Evolutionary conservation across 2,888 invertebrate species (phyloP).

Genomic region (Bellardia bayeri): DNA sequence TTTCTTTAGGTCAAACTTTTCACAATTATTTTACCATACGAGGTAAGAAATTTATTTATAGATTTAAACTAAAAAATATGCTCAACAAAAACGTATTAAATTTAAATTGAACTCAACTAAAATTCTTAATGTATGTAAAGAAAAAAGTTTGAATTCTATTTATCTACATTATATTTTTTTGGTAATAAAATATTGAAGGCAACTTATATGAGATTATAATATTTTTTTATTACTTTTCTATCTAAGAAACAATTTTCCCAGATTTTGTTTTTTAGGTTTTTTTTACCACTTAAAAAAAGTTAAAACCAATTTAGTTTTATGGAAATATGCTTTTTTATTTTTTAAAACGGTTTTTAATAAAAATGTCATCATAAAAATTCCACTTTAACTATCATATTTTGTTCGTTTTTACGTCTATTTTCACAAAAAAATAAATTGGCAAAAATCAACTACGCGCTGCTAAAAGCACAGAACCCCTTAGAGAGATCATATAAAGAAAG

Average conservation of each 20-base stretch:
- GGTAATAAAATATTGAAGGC: background rate
- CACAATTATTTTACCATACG: too few relatives aligned
- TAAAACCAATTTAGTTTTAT: constrained; percentile 72
- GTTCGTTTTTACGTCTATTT: constrained; percentile 2
- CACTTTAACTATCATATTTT: constrained; percentile 64
- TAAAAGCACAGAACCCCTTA: constrained; percentile 15
- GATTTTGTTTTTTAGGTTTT: background rate
- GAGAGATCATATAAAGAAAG: constrained; percentile 31
- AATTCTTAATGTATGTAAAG: too few relatives aligned
- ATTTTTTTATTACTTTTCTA: constrained; percentile 16
- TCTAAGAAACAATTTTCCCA: background rate
- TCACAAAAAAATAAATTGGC: background rate
- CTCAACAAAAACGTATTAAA: too few relatives aligned
- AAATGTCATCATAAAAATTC: constrained; percentile 72
- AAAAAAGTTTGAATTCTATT: background rate
- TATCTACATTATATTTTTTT: background rate
- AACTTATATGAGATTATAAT: constrained; percentile 21
- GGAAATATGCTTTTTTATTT: constrained; percentile 47
- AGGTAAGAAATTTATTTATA: too few relatives aligned
- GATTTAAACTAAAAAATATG: too few relatives aligned
- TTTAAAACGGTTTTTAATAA: constrained; percentile 69
- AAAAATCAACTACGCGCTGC: constrained; percentile 1
- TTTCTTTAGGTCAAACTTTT: too few relatives aligned
- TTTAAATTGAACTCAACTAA: too few relatives aligned
- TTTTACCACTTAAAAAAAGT: constrained; percentile 37